Evolutionary conservation across 2,797 vertebrate genomes (phyloP).

Genomic region (Gymnothorax reevesii): DNA sequence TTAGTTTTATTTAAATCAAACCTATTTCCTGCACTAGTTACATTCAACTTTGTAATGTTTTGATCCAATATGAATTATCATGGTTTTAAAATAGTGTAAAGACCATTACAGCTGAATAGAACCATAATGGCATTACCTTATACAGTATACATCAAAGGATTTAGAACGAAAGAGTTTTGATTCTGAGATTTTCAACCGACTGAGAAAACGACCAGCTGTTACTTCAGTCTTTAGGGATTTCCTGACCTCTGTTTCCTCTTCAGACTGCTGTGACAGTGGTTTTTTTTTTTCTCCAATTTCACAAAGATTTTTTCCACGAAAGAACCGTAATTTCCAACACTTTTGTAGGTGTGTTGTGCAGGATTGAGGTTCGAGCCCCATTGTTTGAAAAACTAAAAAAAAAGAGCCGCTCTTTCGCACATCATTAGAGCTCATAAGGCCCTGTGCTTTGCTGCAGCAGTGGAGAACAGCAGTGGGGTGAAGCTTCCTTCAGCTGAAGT

Average conservation of each 20-base stretch:
- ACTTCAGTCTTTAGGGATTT: neutral
- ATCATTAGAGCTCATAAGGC: neutral
- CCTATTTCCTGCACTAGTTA: neutral
- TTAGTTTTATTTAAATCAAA: neutral
- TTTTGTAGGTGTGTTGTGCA: neutral
- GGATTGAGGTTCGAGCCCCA: neutral
- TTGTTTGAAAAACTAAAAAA: neutral
- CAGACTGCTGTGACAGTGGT: neutral
- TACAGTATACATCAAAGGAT: neutral
- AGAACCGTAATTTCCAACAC: neutral
- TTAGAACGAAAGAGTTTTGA: neutral
- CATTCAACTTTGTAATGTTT: neutral
- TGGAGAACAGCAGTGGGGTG: neutral
- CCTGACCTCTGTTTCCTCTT: neutral
- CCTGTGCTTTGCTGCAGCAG: neutral
- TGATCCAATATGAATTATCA: neutral
- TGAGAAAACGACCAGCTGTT: neutral
- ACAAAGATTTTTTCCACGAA: neutral
- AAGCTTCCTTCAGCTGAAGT: neutral
- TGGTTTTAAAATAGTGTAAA: neutral
- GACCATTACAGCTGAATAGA: neutral
- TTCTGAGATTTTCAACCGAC: neutral
- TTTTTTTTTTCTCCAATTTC: neutral
- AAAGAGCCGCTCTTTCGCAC: neutral
- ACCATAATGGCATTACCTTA: neutral